phyloP scores from a whole-genome alignment of 2,113 vertebrate species.

The Amphiprion ocellaris region DNA sequence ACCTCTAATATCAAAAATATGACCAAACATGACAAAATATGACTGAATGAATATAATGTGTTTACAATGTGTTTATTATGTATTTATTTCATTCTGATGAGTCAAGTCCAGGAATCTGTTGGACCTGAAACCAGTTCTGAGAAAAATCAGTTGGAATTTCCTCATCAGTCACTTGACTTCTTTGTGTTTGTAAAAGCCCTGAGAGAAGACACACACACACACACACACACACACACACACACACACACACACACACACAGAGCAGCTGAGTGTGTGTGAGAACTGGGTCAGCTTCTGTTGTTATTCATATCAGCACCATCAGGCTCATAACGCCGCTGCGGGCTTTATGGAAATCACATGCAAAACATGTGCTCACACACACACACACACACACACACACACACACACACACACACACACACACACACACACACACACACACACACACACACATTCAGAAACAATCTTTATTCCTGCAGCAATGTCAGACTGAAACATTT shows the following conservation, averaged over 20 bases:
- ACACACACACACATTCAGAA: background rate
- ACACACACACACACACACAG: background rate
- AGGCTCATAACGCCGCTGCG: background rate
- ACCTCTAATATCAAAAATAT: too few species aligned
- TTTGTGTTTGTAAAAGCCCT: too few species aligned
- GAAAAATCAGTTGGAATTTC: too few species aligned
- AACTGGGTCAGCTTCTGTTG: constrained; percentile 69
- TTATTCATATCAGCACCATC: constrained; percentile 43
- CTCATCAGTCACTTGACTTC: too few species aligned
- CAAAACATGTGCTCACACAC: constrained; percentile 26
- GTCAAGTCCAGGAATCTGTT: too few species aligned
- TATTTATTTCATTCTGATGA: too few species aligned
- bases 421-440: background rate
- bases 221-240: too few species aligned
- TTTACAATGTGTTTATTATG: too few species aligned
- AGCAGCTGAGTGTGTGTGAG: constrained; percentile 30
- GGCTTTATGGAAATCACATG: constrained; percentile 59
- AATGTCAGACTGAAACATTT: background rate
- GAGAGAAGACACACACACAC: too few species aligned
- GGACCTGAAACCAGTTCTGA: too few species aligned
- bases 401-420: constrained; percentile 3
- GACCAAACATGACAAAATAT: too few species aligned
- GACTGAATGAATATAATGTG: too few species aligned
- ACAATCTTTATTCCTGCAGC: background rate
- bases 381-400: constrained; percentile 25